Base-by-base conservation (phyloP, 2,888 invertebrate species). In the Adineta ricciae region DNA sequence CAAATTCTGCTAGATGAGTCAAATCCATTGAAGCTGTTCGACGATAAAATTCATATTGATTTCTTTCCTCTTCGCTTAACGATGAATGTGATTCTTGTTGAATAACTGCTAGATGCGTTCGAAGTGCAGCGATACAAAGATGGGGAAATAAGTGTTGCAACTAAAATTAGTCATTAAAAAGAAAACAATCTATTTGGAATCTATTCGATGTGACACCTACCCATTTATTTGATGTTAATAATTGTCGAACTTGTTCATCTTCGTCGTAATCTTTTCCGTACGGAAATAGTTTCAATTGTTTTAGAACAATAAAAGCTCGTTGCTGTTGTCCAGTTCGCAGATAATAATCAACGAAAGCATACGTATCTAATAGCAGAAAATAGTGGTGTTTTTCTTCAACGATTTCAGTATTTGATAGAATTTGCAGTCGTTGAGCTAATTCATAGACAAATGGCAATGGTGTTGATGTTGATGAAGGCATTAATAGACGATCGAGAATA, bases 351-450 rank as follows among this genome's bases (percentile, higher is more conserved):
- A 78, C 21, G n/a, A 41, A 78, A 24, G 41, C 38, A 78, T 78
- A 41, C 11, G 41, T 41, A 78, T 78, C 78, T 32, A 78, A 78
- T 78, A 78, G 8, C n/a, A 78, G 78, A 38, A 41, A 78, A 78
- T 38, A 78, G n/a, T 38, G 11, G 38, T 38, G 38, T 24, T 41
- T 36, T n/a, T 24, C 14, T n/a, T 78, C 41, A 41, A 24, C 8
- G 11, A n/a, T 38, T 78, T 78, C 8, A 3, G 3, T 21, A 16
- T 38, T 41, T 38, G 24, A 41, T 41, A 78, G n/a, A 19, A 78
- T 41, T 78, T 78, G 78, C 24, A 41, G 24, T n/a, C 78, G 78
- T 78, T 78, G 78, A 78, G 78, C 78, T 78, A 78, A 78, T 78
- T 78, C 78, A 41, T 78, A 78, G 41, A 41, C 78, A 41, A n/a